phyloP scores from a whole-genome alignment of 2,888 invertebrate genomes.

The Scaptomyza reducta region DNA sequence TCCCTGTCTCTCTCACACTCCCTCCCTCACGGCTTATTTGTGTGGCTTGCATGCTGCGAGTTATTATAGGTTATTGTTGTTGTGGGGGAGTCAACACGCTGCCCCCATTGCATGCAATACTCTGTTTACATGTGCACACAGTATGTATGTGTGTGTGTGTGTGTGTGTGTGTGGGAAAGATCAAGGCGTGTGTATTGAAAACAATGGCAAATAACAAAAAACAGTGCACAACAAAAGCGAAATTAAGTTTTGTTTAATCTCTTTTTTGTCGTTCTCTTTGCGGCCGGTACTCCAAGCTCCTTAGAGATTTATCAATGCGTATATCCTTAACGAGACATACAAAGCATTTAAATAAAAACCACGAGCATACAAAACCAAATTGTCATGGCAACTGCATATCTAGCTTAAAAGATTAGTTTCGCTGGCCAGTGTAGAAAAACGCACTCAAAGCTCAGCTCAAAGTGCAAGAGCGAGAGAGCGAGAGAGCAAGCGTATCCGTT shows the following conservation, averaged over 20 bases:
- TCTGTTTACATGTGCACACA: conserved; percentile 25
- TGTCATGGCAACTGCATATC: conserved; percentile 3
- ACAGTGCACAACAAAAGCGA: conserved; percentile 35
- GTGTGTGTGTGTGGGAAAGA: conserved; percentile 71
- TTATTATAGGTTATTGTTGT: conserved; percentile 57
- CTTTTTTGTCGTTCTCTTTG: conserved; percentile 14
- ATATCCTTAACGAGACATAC: not conserved
- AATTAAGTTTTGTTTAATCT: conserved; percentile 24
- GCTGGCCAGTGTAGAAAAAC: not conserved
- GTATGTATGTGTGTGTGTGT: conserved; percentile 24
- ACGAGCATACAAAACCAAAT: too few species aligned
- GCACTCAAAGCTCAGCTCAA: conserved; percentile 6
- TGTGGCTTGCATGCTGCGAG: conserved; percentile 76
- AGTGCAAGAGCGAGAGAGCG: not conserved
- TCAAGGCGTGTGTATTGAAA: conserved; percentile 66
- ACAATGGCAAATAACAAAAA: conserved; percentile 51
- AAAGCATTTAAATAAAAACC: not conserved
- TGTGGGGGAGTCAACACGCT: conserved; percentile 60
- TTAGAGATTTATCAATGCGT: conserved; percentile 21
- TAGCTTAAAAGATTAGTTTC: conserved; percentile 5
- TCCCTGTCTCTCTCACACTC: conserved; percentile 4
- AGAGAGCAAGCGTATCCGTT: not conserved
- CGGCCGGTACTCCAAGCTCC: conserved; percentile 15
- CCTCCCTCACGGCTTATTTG: conserved; percentile 41
- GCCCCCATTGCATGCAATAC: conserved; percentile 61